phyloP scores from a whole-genome alignment of 2,113 vertebrate species.

The Ceyx melanurus region DNA sequence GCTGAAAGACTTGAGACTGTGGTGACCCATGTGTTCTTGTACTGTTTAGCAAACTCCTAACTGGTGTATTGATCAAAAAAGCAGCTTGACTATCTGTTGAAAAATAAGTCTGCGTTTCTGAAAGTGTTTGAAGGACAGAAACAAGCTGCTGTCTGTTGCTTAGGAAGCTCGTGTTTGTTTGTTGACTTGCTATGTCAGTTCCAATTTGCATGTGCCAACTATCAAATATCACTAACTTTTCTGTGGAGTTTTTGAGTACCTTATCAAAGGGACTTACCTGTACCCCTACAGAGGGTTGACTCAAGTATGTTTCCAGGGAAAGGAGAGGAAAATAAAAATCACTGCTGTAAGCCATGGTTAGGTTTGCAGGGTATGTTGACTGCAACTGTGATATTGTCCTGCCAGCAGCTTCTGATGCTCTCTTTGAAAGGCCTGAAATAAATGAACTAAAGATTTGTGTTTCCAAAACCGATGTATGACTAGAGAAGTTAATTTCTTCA shows the following conservation, averaged over 20 bases:
- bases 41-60: background rate
- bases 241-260: background rate
- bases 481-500: background rate
- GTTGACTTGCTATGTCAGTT: background rate
- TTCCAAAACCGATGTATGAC: background rate
- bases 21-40: background rate
- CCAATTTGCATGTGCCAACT: background rate
- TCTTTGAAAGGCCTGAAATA: background rate
- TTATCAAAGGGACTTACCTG: conserved; percentile 5
- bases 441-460: conserved; percentile 18
- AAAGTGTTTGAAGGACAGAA: background rate
- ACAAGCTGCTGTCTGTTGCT: background rate
- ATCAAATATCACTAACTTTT: background rate
- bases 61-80: background rate
- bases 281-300: background rate
- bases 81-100: background rate
- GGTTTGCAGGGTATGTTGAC: background rate
- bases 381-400: background rate
- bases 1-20: background rate
- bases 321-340: conserved; percentile 13
- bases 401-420: background rate
- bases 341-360: background rate
- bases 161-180: background rate
- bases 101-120: background rate
- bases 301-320: conserved; percentile 20